Percentiles rank a stretch among this genome's conserved stretches.
These are phyloP conservation scores for Phylloscopus whistleri DNA, from an alignment of 2,113 vertebrate genomes.

Conservation along the genomic window DNA sequence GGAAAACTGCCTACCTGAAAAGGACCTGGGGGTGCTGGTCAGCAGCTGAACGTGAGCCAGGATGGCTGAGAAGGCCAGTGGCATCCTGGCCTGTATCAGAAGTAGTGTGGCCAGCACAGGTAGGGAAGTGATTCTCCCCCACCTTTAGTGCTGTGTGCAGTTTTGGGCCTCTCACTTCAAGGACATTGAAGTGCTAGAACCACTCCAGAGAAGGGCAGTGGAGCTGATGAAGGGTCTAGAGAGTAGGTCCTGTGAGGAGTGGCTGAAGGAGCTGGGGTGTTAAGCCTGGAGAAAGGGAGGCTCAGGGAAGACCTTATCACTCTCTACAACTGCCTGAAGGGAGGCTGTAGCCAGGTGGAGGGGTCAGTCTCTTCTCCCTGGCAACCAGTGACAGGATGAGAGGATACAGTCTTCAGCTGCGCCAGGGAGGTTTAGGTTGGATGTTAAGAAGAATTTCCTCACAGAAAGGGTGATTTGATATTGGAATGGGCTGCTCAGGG, in stretches of 20 bases:
- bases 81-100: neutral
- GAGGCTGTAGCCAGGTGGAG: neutral
- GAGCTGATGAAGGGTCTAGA: neutral
- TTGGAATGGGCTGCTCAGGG: neutral
- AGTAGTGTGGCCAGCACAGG: neutral
- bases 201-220: neutral
- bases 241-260: too few species aligned
- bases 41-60: neutral
- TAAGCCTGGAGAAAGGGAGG: neutral
- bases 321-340: neutral
- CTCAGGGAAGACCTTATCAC: neutral
- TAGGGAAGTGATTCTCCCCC: neutral
- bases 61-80: neutral
- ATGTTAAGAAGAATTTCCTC: neutral
- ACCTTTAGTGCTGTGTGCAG: neutral
- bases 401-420: neutral
- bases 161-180: neutral
- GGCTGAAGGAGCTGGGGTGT: neutral
- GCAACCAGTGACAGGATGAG: rapidly evolving
- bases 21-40: neutral
- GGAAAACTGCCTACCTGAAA: neutral
- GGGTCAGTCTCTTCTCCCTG: neutral
- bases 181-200: neutral
- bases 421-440: neutral
- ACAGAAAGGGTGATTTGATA: neutral